These are phyloP conservation scores for Polydrusus pterygomalis DNA, from an alignment of 2,888 invertebrate genomes.

Conservation along the genomic window DNA sequence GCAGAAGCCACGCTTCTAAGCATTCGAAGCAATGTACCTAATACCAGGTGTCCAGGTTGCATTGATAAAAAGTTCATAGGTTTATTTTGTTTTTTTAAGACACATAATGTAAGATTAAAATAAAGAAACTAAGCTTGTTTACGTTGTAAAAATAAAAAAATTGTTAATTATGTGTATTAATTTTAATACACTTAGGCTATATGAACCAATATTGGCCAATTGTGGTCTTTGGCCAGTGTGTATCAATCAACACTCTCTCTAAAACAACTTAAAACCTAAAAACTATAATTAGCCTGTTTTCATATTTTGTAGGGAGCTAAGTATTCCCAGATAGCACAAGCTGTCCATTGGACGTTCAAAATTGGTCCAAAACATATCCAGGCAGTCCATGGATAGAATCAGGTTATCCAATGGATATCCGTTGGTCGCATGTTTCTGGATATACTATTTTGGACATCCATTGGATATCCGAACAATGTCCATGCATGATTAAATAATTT, in stretches of 20 bases:
- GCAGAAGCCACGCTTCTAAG: constrained; percentile 19
- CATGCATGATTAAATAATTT: no score
- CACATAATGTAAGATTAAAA: constrained; percentile 11
- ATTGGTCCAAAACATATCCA: no score
- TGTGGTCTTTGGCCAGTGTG: neutral
- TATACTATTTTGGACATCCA: no score
- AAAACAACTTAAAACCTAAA: neutral
- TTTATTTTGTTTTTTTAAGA: constrained; percentile 13
- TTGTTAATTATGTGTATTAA: neutral
- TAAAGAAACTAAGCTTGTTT: neutral
- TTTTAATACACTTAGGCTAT: constrained; percentile 1
- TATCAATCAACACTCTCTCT: neutral
- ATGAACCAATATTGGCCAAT: neutral
- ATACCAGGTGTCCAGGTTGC: constrained; percentile 6
- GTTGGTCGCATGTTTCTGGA: no score
- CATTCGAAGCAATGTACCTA: constrained; percentile 7
- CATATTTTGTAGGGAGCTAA: neutral
- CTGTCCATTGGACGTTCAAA: no score
- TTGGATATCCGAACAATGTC: no score
- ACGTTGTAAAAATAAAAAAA: neutral
- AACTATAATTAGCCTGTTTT: neutral
- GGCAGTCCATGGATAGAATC: no score
- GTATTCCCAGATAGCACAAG: no score
- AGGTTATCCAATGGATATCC: no score
- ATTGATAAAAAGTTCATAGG: neutral